phyloP scores from a whole-genome alignment of 1,140 invertebrate species.

The Chionoecetes opilio region DNA sequence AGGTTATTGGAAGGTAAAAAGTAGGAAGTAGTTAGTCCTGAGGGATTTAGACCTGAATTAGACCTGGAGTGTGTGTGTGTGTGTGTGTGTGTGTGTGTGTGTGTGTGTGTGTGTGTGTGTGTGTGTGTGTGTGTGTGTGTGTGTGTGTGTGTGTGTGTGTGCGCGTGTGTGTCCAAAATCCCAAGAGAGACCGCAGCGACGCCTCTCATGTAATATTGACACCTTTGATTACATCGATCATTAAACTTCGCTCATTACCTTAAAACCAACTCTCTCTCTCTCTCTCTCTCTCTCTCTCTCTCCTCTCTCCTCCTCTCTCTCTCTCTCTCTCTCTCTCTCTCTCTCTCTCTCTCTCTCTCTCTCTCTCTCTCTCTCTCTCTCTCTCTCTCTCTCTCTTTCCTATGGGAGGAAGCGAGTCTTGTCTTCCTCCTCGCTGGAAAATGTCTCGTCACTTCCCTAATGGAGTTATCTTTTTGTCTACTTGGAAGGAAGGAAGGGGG shows the following conservation, averaged over 20 bases:
- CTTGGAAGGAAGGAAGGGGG: too few species aligned
- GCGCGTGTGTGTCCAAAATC: background rate
- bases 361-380: constrained; percentile 53
- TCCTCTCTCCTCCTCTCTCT: background rate
- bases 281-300: constrained; percentile 47
- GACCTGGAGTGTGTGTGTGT: too few species aligned
- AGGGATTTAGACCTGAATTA: too few species aligned
- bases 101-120: constrained; percentile 20
- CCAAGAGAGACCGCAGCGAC: background rate
- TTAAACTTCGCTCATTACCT: constrained; percentile 21
- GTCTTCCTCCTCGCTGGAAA: background rate
- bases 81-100: too few species aligned
- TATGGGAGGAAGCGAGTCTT: too few species aligned
- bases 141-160: constrained; percentile 31
- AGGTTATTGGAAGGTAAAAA: too few species aligned
- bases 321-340: constrained; percentile 8
- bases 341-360: constrained; percentile 36
- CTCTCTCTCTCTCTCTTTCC: constrained; percentile 43
- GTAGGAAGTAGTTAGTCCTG: too few species aligned
- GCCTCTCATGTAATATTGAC: constrained; percentile 6
- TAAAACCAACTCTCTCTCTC: constrained; percentile 22
- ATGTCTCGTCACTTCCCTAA: too few species aligned
- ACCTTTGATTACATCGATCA: constrained; percentile 6
- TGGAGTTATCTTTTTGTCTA: too few species aligned
- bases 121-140: constrained; percentile 51